A percentile compares a stretch with the other conserved stretches of the same genome.
phyloP scores from a whole-genome alignment of 35 echinoderm and acorn worm species.

The Ptychodera flava region DNA sequence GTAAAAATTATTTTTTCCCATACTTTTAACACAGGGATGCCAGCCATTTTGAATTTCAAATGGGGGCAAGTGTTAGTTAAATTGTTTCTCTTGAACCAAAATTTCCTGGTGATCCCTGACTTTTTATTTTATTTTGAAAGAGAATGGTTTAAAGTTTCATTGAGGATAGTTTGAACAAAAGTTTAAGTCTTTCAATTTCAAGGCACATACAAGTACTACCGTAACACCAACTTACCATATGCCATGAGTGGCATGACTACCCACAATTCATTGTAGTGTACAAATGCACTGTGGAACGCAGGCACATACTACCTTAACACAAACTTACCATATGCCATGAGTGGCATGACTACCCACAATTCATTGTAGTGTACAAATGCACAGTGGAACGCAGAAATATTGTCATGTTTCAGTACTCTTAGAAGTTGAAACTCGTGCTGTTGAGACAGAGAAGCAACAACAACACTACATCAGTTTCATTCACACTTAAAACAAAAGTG shows the following conservation, averaged over 20 bases:
- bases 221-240: constrained; percentile 44
- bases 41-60: too few relatives aligned
- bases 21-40: too few relatives aligned
- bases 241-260: constrained; percentile 96
- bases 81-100: too few relatives aligned
- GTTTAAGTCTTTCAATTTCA: too few relatives aligned
- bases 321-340: constrained; percentile 87
- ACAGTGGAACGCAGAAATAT: constrained; percentile 45
- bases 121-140: too few relatives aligned
- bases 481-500: not conserved
- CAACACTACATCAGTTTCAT: not conserved
- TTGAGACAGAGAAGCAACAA: constrained; percentile 17
- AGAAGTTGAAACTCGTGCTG: constrained; percentile 65
- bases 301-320: not conserved
- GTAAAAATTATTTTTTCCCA: too few relatives aligned
- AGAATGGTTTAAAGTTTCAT: too few relatives aligned
- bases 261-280: constrained; percentile 74
- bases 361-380: constrained; percentile 70
- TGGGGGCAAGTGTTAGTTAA: too few relatives aligned
- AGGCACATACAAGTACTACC: too few relatives aligned
- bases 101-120: too few relatives aligned
- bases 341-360: constrained; percentile 92
- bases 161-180: too few relatives aligned
- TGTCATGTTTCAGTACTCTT: constrained; percentile 52
- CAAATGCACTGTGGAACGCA: constrained; percentile 59